Conservation (phyloP, 2,797 vertebrate species). For the Lepilemur septentrionalis region DNA sequence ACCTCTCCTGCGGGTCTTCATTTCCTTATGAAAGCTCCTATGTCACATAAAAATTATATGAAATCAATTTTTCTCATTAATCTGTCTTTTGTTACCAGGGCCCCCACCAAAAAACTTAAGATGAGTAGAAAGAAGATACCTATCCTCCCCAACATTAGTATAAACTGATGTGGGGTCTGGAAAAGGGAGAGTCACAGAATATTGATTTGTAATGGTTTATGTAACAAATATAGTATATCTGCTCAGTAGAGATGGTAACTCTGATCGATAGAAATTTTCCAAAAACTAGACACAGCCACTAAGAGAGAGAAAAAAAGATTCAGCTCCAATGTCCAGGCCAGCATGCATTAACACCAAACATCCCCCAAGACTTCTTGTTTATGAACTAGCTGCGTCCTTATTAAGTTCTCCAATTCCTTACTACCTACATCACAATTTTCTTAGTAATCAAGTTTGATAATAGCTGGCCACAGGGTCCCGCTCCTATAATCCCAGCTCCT, state of each 20-base stretch:
- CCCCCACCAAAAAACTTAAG: background rate
- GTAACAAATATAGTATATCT: background rate
- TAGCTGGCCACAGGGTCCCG: background rate
- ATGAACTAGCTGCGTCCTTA: background rate
- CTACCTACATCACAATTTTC: background rate
- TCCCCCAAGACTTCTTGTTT: background rate
- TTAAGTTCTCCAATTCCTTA: background rate
- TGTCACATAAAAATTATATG: background rate
- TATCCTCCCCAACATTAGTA: background rate
- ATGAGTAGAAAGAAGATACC: background rate
- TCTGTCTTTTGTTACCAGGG: background rate
- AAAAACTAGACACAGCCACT: background rate
- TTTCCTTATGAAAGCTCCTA: background rate
- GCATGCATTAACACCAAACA: background rate
- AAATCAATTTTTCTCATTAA: background rate
- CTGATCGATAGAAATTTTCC: background rate
- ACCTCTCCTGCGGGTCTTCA: background rate
- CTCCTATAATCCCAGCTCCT: background rate
- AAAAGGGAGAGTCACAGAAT: background rate
- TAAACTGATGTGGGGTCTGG: background rate
- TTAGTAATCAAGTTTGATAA: background rate
- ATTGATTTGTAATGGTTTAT: background rate
- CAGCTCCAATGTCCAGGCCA: background rate
- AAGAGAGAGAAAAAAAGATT: background rate
- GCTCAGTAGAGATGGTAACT: background rate